These are phyloP conservation scores for Pseudopipra pipra DNA, from an alignment of 2,113 vertebrate species.

Conservation along the genomic window DNA sequence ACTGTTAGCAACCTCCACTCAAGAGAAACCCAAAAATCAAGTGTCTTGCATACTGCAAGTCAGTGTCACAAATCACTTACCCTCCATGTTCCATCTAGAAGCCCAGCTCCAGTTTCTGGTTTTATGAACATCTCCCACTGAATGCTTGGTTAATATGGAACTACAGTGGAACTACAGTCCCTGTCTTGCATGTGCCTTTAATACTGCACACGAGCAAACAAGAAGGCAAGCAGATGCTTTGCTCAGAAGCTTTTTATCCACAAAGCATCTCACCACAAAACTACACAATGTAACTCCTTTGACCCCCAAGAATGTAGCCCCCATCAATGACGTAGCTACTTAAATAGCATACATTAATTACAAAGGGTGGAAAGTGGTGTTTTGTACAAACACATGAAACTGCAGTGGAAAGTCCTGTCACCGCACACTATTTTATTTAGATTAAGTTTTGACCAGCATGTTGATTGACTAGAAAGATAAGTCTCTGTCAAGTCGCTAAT, in stretches of 20 bases:
- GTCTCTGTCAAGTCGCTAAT: not conserved
- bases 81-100: not conserved
- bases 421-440: not conserved
- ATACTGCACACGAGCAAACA: accelerated
- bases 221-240: not conserved
- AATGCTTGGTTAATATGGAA: not conserved
- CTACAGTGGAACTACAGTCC: not conserved
- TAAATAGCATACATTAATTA: not conserved
- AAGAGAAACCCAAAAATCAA: not conserved
- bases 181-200: not conserved
- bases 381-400: not conserved
- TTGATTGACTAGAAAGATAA: not conserved
- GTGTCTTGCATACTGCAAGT: not conserved
- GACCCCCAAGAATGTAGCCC: not conserved
- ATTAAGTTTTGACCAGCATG: not conserved
- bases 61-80: not conserved
- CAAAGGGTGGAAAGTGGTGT: accelerated
- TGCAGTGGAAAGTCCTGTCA: not conserved
- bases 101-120: not conserved
- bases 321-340: not conserved
- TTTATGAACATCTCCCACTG: not conserved
- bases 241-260: not conserved
- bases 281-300: not conserved
- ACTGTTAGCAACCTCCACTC: not conserved
- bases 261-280: not conserved